A percentile compares a stretch with the other conserved stretches of the same genome.
phyloP scores from a whole-genome alignment of 1,140 invertebrate species.

The Zaprionus ornatus region DNA sequence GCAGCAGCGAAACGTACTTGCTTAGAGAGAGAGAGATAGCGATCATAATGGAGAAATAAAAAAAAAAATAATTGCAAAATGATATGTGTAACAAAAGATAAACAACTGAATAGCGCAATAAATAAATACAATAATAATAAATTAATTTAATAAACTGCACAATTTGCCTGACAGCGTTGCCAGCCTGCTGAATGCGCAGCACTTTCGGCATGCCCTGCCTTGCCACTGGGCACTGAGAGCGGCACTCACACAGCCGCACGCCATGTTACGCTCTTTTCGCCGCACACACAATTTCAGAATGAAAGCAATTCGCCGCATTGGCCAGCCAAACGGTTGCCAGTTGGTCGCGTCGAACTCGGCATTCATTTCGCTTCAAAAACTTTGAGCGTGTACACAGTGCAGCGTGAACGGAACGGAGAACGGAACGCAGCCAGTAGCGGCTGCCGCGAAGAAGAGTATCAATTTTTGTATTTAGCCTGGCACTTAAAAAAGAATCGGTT shows the following conservation, averaged over 20 bases:
- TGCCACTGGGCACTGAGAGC: constrained; percentile 15
- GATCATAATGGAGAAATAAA: not conserved
- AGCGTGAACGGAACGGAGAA: constrained; percentile 44
- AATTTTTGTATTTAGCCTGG: constrained; percentile 46
- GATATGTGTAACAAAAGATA: not conserved
- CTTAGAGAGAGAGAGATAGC: not conserved
- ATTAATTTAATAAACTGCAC: not conserved
- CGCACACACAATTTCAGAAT: constrained; percentile 64
- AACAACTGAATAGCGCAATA: not conserved
- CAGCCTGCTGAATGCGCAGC: not conserved
- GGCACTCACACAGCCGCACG: constrained; percentile 30
- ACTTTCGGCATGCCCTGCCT: constrained; percentile 3
- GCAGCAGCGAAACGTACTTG: constrained; percentile 17
- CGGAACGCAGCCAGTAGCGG: constrained; percentile 41
- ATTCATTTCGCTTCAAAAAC: constrained; percentile 80
- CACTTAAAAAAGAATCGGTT: constrained; percentile 36
- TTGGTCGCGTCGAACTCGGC: constrained; percentile 45
- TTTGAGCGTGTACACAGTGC: constrained; percentile 61
- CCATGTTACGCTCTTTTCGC: constrained; percentile 42
- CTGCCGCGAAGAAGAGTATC: constrained; percentile 50
- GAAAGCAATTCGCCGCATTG: constrained; percentile 67
- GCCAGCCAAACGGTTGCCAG: constrained; percentile 52
- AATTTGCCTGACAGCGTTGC: not conserved
- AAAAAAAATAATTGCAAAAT: not conserved
- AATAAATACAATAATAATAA: not conserved